Percentiles rank a stretch among this genome's conserved stretches.
These are phyloP conservation scores for Thermophis baileyi DNA, from an alignment of 2,113 vertebrate genomes.

Conservation along the genomic window DNA sequence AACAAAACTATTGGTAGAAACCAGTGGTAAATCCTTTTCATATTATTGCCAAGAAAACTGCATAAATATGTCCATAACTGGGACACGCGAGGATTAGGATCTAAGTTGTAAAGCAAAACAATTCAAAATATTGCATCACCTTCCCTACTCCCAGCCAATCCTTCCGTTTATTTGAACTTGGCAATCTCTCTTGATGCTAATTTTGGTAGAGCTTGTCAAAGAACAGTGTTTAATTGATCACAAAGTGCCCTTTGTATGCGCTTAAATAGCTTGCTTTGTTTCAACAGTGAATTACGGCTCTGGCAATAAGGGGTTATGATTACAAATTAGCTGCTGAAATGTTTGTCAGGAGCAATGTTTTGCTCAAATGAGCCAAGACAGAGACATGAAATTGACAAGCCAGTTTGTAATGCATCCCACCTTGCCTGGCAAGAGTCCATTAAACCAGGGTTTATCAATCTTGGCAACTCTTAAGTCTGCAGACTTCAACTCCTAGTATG, in stretches of 20 bases:
- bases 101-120: background rate
- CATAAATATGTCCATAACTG: background rate
- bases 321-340: conserved; percentile 1
- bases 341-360: background rate
- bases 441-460: background rate
- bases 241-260: background rate
- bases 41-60: background rate
- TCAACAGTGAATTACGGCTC: background rate
- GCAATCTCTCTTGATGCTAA: background rate
- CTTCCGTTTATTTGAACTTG: background rate
- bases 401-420: background rate
- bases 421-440: background rate
- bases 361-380: background rate
- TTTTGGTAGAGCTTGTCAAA: background rate
- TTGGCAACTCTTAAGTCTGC: background rate
- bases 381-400: background rate
- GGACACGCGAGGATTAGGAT: background rate
- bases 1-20: background rate
- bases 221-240: background rate
- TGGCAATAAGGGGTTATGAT: background rate
- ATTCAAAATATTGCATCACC: background rate
- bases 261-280: background rate
- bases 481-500: background rate
- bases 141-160: conserved; percentile 30
- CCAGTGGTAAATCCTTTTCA: background rate